Percentiles rank a stretch among this genome's conserved stretches.
phyloP scores from a whole-genome alignment of 2,888 invertebrate species.

The Agrochola macilenta region DNA sequence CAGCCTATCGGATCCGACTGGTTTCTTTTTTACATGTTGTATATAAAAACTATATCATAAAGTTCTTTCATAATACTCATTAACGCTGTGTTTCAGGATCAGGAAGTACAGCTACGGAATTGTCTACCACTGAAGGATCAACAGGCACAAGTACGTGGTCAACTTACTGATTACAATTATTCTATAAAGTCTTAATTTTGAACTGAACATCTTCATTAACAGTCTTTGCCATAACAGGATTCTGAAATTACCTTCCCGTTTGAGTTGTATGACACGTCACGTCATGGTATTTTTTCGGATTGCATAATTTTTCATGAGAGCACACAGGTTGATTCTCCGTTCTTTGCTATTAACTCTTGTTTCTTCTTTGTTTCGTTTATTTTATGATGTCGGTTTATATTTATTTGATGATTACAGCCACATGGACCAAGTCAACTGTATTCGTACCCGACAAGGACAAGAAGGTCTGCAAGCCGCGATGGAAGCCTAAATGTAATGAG shows the following conservation, averaged over 20 bases:
- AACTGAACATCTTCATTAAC: background rate
- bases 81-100: constrained; percentile 24
- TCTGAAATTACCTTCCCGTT: background rate
- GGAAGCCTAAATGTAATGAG: constrained; percentile 90
- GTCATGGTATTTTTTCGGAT: background rate
- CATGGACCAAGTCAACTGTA: constrained; percentile 88
- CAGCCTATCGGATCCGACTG: too few relatives aligned
- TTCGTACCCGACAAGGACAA: background rate
- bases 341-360: background rate
- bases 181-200: background rate
- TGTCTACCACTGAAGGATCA: constrained; percentile 53
- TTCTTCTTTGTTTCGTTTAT: background rate
- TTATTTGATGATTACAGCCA: constrained; percentile 71
- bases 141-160: constrained; percentile 42
- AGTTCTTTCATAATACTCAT: background rate
- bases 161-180: background rate
- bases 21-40: too few relatives aligned
- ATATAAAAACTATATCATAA: background rate
- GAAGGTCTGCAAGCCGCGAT: constrained; percentile 83
- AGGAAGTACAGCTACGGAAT: constrained; percentile 36
- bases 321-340: background rate
- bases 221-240: background rate
- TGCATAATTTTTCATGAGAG: background rate
- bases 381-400: background rate
- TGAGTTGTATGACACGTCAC: background rate